Evolutionary conservation across 2,113 vertebrate species (phyloP), one percentile per base, ranked within the genome.

Genomic region (Acrocephalus kingi): DNA sequence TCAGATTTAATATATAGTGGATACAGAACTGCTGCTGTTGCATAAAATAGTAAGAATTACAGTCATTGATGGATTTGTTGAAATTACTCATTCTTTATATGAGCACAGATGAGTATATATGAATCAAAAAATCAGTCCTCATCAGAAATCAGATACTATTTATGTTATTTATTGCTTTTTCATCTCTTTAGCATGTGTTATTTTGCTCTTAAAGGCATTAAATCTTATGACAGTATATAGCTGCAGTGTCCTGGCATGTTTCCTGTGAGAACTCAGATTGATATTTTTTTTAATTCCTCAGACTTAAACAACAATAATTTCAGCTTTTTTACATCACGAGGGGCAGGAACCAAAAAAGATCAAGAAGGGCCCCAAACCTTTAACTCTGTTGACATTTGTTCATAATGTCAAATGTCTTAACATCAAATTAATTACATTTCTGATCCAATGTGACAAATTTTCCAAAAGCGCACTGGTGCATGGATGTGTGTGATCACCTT

Each of bases 401-500:
- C 22, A 24, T 63, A 23, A 67, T 39, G 25, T 75, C 68, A 81
- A 75, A 63, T 59, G 19, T 81, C 73, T 54, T 78, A 39, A 48
- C 52, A n/a, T 82, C 56, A 79, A 63, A 46, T 58, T 67, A 94
- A 89, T 89, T 63, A 56, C 18, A 56, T 41, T 68, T 76, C 56
- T 91, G 43, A 27, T 75, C 17, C 69, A 56, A 61, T 46, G 54
- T 45, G 78, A 56, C 77, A n/a, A 11, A 7, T 58, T 94, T 46
- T 41, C 52, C 45, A 49, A 1, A 75, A 75, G 10, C 28, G n/a
- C 37, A 7, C 8, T 33, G 35, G 14, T 59, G 43, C 13, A 55
- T 0, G 0, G 41, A 33, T 82, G 16, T 7, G 3, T 22, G 2
- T 37, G 61, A 24, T 41, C 52, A 48, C 39, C 48, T 93, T 43